These are phyloP conservation scores for Brenthis ino DNA, from an alignment of 2,888 invertebrate genomes.

Conservation along the genomic window DNA sequence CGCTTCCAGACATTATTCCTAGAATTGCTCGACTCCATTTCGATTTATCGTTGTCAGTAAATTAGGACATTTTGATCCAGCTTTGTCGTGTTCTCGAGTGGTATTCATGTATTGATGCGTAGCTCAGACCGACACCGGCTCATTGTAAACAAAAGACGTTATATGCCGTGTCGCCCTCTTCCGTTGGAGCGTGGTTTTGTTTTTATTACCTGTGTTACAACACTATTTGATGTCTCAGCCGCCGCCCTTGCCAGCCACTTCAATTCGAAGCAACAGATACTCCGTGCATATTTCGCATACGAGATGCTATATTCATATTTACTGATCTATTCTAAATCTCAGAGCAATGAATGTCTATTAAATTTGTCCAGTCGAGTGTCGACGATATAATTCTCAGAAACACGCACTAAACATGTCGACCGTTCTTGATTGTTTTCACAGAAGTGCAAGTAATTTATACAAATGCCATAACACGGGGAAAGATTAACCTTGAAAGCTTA, in stretches of 20 bases:
- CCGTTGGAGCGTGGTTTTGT: slow-evolving; percentile 34
- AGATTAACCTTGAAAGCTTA: slow-evolving; percentile 5
- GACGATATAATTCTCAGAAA: slow-evolving; percentile 32
- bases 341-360: not conserved
- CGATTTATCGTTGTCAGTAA: slow-evolving; percentile 23
- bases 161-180: slow-evolving; percentile 44
- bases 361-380: slow-evolving; percentile 14
- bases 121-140: slow-evolving; percentile 36
- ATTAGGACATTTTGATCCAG: slow-evolving; percentile 24
- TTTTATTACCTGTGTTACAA: slow-evolving; percentile 36
- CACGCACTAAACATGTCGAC: slow-evolving; percentile 27
- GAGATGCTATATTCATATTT: not conserved
- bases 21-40: slow-evolving; percentile 25
- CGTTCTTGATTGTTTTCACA: slow-evolving; percentile 21
- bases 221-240: slow-evolving; percentile 45
- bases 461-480: not conserved
- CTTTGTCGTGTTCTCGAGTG: slow-evolving; percentile 17
- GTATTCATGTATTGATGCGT: slow-evolving; percentile 29
- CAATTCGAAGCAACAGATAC: slow-evolving; percentile 42
- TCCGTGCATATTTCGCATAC: slow-evolving; percentile 14
- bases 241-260: slow-evolving; percentile 50
- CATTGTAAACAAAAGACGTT: slow-evolving; percentile 46
- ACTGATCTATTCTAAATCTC: not conserved
- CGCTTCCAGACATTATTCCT: slow-evolving; percentile 26
- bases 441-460: slow-evolving; percentile 22